Percentiles rank a stretch among this genome's conserved stretches.
Evolutionary conservation across 2,797 vertebrate species (phyloP).

Genomic region (Hyperoplus immaculatus): DNA sequence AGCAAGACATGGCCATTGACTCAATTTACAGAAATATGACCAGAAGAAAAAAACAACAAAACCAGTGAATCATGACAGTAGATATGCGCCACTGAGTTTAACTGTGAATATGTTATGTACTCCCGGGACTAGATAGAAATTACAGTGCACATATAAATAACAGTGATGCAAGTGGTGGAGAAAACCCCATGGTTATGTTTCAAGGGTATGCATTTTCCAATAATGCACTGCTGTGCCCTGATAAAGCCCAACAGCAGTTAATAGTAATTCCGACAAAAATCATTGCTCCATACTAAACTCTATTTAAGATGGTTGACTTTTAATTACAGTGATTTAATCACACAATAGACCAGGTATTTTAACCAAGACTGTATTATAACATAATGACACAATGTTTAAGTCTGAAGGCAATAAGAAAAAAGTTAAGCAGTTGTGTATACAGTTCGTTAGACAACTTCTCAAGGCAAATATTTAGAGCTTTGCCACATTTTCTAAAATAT

Average conservation of each 20-base stretch:
- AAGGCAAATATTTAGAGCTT: constrained; percentile 11
- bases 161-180: constrained; percentile 23
- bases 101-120: constrained; percentile 45
- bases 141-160: constrained; percentile 50
- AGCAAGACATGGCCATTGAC: constrained; percentile 9
- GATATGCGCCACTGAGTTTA: constrained; percentile 41
- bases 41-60: constrained; percentile 30
- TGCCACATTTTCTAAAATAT: constrained; percentile 2
- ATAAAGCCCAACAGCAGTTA: constrained; percentile 58
- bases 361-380: background rate
- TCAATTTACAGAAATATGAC: constrained; percentile 31
- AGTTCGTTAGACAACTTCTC: constrained; percentile 12
- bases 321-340: constrained; percentile 15
- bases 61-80: constrained; percentile 30
- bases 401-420: background rate
- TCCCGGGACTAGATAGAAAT: constrained; percentile 48
- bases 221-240: constrained; percentile 42
- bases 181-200: constrained; percentile 56
- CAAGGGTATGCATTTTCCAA: constrained; percentile 58
- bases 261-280: constrained; percentile 57
- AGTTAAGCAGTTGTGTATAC: background rate
- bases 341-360: constrained; percentile 6
- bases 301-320: constrained; percentile 9
- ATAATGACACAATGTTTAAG: no score
- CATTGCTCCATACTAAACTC: constrained; percentile 18